These are phyloP conservation scores for Andrena bicolor DNA, from an alignment of 2,888 invertebrate genomes.

Conservation along the genomic window DNA sequence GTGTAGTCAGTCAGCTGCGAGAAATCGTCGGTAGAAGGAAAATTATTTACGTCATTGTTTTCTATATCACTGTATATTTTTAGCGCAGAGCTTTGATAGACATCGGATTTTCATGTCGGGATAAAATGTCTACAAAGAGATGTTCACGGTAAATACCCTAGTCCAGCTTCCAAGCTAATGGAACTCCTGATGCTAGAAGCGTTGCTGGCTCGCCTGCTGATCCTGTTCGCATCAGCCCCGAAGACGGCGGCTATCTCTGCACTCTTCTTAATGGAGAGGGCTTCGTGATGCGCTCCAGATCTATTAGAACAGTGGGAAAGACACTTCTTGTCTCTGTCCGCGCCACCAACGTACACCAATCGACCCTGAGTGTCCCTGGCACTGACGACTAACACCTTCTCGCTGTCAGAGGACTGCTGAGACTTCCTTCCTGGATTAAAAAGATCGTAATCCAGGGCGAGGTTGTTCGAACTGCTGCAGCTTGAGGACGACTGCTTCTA, in stretches of 20 bases:
- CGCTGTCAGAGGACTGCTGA: slow-evolving; percentile 78
- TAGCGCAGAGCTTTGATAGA: no score
- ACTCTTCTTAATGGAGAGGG: slow-evolving; percentile 94
- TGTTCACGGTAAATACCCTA: slow-evolving; percentile 82
- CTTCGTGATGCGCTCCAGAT: slow-evolving; percentile 86
- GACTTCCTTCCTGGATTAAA: slow-evolving; percentile 85
- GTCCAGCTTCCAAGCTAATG: slow-evolving; percentile 82
- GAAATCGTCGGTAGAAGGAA: no score
- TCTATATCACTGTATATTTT: no score
- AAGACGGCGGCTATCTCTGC: slow-evolving; percentile 95
- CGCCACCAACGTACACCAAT: slow-evolving; percentile 84
- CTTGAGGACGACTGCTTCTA: slow-evolving; percentile 78
- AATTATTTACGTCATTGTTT: no score
- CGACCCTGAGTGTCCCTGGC: slow-evolving; percentile 85
- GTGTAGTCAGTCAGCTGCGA: no score
- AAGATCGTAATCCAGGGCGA: slow-evolving; percentile 92
- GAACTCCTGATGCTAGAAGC: slow-evolving; percentile 82
- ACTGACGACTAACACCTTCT: slow-evolving; percentile 85
- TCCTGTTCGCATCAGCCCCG: slow-evolving; percentile 86
- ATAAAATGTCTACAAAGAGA: background rate
- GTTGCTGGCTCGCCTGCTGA: slow-evolving; percentile 78
- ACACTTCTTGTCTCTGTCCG: slow-evolving; percentile 77
- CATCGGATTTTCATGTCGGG: no score
- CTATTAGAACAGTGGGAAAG: slow-evolving; percentile 65
- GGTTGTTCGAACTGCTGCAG: slow-evolving; percentile 87